Evolutionary conservation across 2,113 vertebrate genomes (phyloP), one percentile per base, ranked within the genome.

Genomic region (Thalassoma bifasciatum): DNA sequence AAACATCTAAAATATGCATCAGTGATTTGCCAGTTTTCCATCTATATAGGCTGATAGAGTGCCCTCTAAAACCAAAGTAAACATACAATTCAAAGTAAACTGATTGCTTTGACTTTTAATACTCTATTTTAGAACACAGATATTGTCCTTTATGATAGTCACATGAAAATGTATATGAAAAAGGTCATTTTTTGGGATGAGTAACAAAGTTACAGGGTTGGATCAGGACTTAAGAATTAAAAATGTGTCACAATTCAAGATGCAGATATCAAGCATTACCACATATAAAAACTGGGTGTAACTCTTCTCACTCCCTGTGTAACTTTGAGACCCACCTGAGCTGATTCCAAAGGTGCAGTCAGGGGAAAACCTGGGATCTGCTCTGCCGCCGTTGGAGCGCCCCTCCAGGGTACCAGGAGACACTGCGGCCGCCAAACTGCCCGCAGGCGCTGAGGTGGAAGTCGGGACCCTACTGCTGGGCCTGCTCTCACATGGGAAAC

Each of bases 261-360:
- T 30, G 6, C n/a, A 34, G 51, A 53, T 23, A 30, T 30, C 3
- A 1, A 62, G 21, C 37, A 13, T 26, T 17, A 58, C 30, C n/a
- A 16, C 24, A 21, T 8, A 19, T 14, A 5, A n/a, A 37, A n/a
- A 30, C 0, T 19, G 22, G 60, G 54, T 51, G 63, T 17, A 14
- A 72, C 24, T 67, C 21, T 58, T 21, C 16, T 21, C 57, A 59
- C 75, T 65, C 59, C 51, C 60, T 63, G 62, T 42, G 77, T 7
- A 87, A 91, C 80, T 91, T 86, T 70, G 42, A 73, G 37, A 68
- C 85, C 72, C 94, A 97, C 96, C 96, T 95, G 96, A 94, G 88
- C 96, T 97, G 84, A 97, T 96, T 5, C 94, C 92, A 81, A 94
- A 92, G 65, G 88, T 89, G 88, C 94, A 93, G 88, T 94, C 94